phyloP scores from a whole-genome alignment of 2,113 vertebrate genomes.

The Spermophilus dauricus region DNA sequence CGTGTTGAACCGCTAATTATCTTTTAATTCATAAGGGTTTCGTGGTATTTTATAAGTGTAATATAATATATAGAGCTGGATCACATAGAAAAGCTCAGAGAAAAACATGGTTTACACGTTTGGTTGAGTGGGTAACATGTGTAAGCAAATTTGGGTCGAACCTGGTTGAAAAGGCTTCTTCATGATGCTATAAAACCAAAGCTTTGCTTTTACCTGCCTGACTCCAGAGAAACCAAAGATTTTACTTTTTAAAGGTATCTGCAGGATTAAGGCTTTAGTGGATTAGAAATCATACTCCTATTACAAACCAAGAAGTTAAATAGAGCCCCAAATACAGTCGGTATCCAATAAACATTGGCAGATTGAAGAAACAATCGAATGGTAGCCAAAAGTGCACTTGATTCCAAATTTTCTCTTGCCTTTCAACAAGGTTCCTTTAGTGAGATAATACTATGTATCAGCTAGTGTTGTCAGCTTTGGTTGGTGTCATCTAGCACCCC shows the following conservation, averaged over 20 bases:
- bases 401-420: background rate
- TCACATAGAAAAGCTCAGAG: conserved; percentile 86
- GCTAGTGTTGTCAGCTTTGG: too few species aligned
- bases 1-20: conserved; percentile 95
- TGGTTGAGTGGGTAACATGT: conserved; percentile 81
- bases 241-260: background rate
- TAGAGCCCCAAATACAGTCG: background rate
- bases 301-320: background rate
- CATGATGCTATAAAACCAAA: background rate
- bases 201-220: background rate
- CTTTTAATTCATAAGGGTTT: conserved; percentile 94
- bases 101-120: conserved; percentile 85
- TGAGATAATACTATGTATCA: background rate
- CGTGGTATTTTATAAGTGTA: conserved; percentile 89
- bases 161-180: conserved; percentile 66
- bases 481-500: background rate
- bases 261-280: background rate
- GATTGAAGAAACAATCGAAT: background rate
- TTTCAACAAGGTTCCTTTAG: background rate
- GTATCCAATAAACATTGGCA: background rate
- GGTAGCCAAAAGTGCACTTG: background rate
- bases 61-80: conserved; percentile 89
- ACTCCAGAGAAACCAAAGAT: background rate
- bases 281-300: background rate
- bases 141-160: conserved; percentile 86